These are phyloP conservation scores for Hoplodrina ambigua DNA, from an alignment of 2,888 invertebrate genomes.

Conservation along the genomic window DNA sequence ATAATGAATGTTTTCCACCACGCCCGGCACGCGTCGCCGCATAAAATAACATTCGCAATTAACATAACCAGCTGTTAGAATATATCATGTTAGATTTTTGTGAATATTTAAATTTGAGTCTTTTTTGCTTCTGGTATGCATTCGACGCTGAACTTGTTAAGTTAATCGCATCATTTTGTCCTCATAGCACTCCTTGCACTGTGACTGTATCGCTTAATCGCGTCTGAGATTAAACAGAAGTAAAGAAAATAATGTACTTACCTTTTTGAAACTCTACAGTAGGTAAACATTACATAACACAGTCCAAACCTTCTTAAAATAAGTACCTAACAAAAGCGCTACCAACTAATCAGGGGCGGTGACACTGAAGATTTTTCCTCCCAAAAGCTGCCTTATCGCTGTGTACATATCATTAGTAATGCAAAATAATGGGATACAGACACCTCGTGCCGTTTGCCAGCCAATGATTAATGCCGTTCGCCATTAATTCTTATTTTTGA, in stretches of 20 bases:
- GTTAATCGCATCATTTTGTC: neutral
- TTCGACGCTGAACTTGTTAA: neutral
- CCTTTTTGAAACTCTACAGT: conserved; percentile 1
- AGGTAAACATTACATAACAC: neutral
- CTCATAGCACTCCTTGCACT: neutral
- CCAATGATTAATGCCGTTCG: conserved; percentile 89
- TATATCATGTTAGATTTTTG: conserved; percentile 45
- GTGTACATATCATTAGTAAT: conserved; percentile 90
- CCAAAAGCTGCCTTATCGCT: conserved; percentile 85
- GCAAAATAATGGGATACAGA: conserved; percentile 90
- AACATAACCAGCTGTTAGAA: conserved; percentile 76
- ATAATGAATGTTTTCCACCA: conserved; percentile 78
- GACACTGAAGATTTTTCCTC: conserved; percentile 82
- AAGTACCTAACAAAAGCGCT: conserved; percentile 42
- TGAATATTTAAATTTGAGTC: conserved; percentile 41
- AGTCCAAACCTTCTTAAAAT: conserved; percentile 18
- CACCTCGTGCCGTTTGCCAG: conserved; percentile 90
- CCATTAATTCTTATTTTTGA: conserved; percentile 91
- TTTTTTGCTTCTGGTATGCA: conserved; percentile 2
- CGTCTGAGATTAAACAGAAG: neutral
- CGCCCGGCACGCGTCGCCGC: conserved; percentile 79
- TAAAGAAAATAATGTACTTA: neutral
- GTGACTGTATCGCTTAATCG: neutral
- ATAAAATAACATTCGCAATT: conserved; percentile 79
- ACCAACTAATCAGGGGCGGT: conserved; percentile 78